Base-by-base conservation (phyloP, 1,140 invertebrate genomes). In the Drosophila orosa region DNA sequence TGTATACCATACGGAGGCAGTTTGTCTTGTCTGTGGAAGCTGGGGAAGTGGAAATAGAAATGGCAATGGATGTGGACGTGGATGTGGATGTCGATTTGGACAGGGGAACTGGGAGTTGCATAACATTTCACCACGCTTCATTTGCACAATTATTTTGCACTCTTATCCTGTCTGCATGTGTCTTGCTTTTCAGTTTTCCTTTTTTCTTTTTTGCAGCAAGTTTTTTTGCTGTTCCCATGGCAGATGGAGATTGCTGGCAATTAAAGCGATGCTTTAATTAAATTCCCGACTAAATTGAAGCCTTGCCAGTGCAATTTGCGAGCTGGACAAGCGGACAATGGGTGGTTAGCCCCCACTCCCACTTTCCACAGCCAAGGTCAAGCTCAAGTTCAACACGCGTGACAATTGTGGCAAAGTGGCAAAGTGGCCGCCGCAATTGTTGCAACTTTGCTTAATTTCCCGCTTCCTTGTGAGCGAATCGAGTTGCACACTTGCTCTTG, bases 321-420 rank as follows among this genome's bases (percentile, higher is more conserved):
- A 17, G 39, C 17, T 39, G 47, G 45, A 66, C 54, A 58, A 33
- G 19, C 15, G 47, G 45, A 66, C 45, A 58, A 37, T 63, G 60
- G 56, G 37, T 56, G 75, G 37, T 13, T 29, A 25, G 55, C 50
- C 60, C 33, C 39, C 40, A 48, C 45, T 54, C 29, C 73, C 50
- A 69, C 55, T 79, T 74, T 37, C 24, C 40, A 45, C 40, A 45
- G 39, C 60, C 86, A 90, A 90, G 86, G 86, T 90, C 86, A 90
- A 90, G 86, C 86, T 90, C 86, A 90, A 90, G 86, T 90, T 90
- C 82, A 90, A 67, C 33, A 55, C 65, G 73, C 60, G 48, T 68
- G 56, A 76, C 78, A 79, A 79, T 75, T 72, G 58, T 12, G 5
- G 31, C 50, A 54, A 39, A 39, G 22, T 39, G 44, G 19, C 44